Conservation (phyloP, 2,797 vertebrate genomes). For the Spheniscus humboldti region DNA sequence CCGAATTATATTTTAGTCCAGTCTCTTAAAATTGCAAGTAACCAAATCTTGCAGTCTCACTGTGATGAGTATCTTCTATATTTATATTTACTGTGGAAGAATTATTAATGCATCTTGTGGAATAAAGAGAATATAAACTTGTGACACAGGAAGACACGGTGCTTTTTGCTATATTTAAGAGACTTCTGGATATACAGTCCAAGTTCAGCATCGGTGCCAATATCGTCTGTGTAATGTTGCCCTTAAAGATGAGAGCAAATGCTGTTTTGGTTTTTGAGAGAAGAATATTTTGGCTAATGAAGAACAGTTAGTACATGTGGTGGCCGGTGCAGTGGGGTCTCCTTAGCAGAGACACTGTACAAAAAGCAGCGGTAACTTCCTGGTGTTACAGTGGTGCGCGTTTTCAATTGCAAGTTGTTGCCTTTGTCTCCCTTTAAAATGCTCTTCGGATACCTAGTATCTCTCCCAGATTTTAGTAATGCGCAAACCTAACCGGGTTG, state of each 20-base stretch:
- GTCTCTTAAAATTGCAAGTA: background rate
- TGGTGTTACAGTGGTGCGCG: background rate
- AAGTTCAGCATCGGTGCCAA: background rate
- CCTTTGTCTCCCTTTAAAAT: background rate
- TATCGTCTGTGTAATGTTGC: background rate
- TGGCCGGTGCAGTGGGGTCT: background rate
- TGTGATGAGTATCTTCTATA: background rate
- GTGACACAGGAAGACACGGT: background rate
- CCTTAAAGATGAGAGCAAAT: background rate
- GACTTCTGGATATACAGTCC: background rate
- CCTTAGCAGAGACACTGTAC: background rate
- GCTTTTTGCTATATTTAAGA: background rate
- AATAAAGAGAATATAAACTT: background rate
- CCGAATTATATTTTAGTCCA: background rate
- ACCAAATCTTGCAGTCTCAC: background rate
- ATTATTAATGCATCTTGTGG: background rate
- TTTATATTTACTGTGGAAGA: background rate
- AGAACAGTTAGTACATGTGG: slow-evolving; percentile 46
- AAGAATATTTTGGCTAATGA: slow-evolving; percentile 43
- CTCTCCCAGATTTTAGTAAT: background rate
- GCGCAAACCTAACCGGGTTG: background rate
- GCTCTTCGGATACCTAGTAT: background rate
- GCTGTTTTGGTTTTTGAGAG: slow-evolving; percentile 1
- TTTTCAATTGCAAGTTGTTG: background rate
- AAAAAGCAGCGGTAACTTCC: background rate